Evolutionary conservation across 2,888 invertebrate species (phyloP), one percentile per base, ranked within the genome.

Genomic region (Brenthis daphne): DNA sequence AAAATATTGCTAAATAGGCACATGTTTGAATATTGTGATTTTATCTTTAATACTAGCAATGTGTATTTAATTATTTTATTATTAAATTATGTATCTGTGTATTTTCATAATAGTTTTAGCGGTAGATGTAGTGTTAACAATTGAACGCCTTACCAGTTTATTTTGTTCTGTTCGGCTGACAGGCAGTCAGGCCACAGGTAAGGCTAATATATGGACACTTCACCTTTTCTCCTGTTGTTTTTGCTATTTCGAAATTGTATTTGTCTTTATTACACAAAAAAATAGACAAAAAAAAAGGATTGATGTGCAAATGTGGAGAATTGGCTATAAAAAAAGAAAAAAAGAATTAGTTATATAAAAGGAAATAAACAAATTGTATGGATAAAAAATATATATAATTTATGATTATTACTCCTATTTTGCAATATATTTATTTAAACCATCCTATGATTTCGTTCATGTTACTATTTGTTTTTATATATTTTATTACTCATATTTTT

Each of bases 131-230:
- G 56, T 61, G 56, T 63, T 66, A 58, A 47, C 66, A 58, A 65
- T 37, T 70, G 51, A 67, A 61, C 78, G 79, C 81, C 80, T 85
- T 79, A 87, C 81, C 79, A 74, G 75, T 77, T 68, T 85, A 75
- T 85, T 75, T 88, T 88, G 76, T 89, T 90, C 82, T 92, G 89
- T 90, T 89, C 83, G 85, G 91, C 91, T 83, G 83, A 79, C 92
- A 93, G 93, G 93, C 84, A 83, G 88, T 87, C 92, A 89, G 82
- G 77, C 87, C 82, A 78, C 91, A 93, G 93, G 93, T 93, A 90
- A 93, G 92, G 85, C 82, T 79, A 64, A 64, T 67, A 63, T 73
- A 67, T 69, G 58, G 20, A 65, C 69, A 68, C 53, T 66, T 73
- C 70, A 68, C 69, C 68, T 65, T 72, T 73, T 70, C 65, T 68